A percentile compares a stretch with the other conserved stretches of the same genome.
phyloP scores from a whole-genome alignment of 2,113 vertebrate genomes.

The Silurus meridionalis region DNA sequence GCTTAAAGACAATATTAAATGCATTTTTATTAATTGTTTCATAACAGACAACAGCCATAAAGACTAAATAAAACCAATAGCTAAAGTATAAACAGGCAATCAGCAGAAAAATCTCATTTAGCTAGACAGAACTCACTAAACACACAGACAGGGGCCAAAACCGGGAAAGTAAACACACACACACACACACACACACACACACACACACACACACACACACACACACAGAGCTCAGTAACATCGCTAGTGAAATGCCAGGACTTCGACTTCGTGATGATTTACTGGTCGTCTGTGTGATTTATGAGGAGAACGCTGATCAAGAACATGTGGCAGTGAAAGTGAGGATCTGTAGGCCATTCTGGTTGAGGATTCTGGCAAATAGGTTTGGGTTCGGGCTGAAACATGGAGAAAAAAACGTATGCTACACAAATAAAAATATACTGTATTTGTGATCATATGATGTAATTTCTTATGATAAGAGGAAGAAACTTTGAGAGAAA shows the following conservation, averaged over 20 bases:
- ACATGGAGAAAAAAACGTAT: neutral
- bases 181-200: neutral
- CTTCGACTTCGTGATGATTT: neutral
- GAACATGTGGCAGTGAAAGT: neutral
- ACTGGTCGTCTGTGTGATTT: neutral
- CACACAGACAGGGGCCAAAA: neutral
- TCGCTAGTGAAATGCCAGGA: neutral
- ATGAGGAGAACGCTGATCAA: neutral
- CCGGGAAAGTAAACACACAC: neutral
- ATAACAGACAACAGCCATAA: neutral
- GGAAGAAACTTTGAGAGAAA: too few relatives aligned
- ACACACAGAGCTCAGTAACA: neutral
- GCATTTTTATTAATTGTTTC: neutral
- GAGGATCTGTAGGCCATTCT: neutral
- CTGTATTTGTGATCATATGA: neutral
- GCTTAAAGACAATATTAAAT: neutral
- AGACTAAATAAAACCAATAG: neutral
- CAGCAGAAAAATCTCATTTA: neutral
- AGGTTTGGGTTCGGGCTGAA: neutral
- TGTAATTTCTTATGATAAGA: too few relatives aligned
- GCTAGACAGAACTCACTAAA: neutral
- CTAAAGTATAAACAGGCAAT: neutral
- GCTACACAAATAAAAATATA: neutral
- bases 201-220: too few relatives aligned
- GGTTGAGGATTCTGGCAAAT: neutral